Percentiles rank a stretch among this genome's conserved stretches.
These are phyloP conservation scores for Drosophila glabriapex DNA, from an alignment of 2,888 invertebrate genomes.

Conservation along the genomic window DNA sequence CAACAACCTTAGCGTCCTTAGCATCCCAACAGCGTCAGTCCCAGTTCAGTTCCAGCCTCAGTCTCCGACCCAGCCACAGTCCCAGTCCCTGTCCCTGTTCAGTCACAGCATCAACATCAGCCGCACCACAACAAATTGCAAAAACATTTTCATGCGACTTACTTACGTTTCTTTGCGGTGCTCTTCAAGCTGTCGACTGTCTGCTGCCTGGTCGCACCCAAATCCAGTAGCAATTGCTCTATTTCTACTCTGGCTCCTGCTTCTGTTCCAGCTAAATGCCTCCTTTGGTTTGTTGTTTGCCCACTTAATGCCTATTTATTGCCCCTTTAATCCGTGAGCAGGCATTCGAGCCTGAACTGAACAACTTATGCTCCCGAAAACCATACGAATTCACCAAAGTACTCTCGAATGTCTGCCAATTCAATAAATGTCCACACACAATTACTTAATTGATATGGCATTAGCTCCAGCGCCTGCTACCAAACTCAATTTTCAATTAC, in stretches of 20 bases:
- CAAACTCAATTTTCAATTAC: constrained; percentile 58
- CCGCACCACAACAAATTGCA: constrained; percentile 74
- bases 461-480: constrained; percentile 26
- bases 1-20: constrained; percentile 4
- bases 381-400: constrained; percentile 8
- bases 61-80: constrained; percentile 19
- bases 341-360: constrained; percentile 41
- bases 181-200: constrained; percentile 43
- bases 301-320: constrained; percentile 81
- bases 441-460: constrained; percentile 73
- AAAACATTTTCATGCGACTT: constrained; percentile 80
- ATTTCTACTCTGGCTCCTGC: not conserved
- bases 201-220: constrained; percentile 23
- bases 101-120: constrained; percentile 31
- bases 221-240: constrained; percentile 26
- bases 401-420: constrained; percentile 2
- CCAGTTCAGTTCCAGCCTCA: constrained; percentile 27
- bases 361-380: constrained; percentile 36
- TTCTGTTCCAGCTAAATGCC: constrained; percentile 3
- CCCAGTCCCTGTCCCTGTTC: constrained; percentile 6
- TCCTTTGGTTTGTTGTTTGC: constrained; percentile 52
- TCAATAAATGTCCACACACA: constrained; percentile 43
- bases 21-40: constrained; percentile 11
- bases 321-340: constrained; percentile 69
- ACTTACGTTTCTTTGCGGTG: constrained; percentile 73